These are phyloP conservation scores for Elgaria multicarinata DNA, from an alignment of 2,113 vertebrate genomes.

Conservation along the genomic window DNA sequence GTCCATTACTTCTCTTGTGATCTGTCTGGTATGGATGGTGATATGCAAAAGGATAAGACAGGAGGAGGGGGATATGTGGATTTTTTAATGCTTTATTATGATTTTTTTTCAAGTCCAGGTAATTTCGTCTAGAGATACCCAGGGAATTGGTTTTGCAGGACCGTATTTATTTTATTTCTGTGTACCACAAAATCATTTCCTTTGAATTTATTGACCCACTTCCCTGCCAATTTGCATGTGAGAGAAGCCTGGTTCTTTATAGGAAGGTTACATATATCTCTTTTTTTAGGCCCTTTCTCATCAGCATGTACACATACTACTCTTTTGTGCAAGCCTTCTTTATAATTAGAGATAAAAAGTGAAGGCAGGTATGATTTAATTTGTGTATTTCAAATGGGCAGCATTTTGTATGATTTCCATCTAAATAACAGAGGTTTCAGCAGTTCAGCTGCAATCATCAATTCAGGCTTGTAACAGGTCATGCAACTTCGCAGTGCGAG, in stretches of 20 bases:
- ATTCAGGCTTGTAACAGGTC: constrained; percentile 73
- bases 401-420: constrained; percentile 72
- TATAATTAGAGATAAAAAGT: constrained; percentile 67
- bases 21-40: constrained; percentile 5
- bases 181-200: constrained; percentile 29
- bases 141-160: constrained; percentile 38
- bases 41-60: constrained; percentile 25
- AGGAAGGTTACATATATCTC: neutral
- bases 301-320: constrained; percentile 36
- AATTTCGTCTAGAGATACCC: neutral
- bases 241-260: constrained; percentile 9
- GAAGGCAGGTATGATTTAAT: constrained; percentile 73
- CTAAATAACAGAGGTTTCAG: constrained; percentile 73
- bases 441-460: constrained; percentile 72
- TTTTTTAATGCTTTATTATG: no score
- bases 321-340: constrained; percentile 59
- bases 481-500: constrained; percentile 80
- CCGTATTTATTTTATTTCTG: neutral
- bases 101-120: constrained; percentile 39
- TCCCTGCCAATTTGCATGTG: constrained; percentile 34
- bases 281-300: constrained; percentile 55
- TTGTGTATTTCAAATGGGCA: constrained; percentile 66
- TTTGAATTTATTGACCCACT: constrained; percentile 35
- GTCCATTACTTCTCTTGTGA: constrained; percentile 39
- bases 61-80: constrained; percentile 5